Conservation (phyloP, 2,888 invertebrate genomes). For the Epistrophella euchroma region DNA sequence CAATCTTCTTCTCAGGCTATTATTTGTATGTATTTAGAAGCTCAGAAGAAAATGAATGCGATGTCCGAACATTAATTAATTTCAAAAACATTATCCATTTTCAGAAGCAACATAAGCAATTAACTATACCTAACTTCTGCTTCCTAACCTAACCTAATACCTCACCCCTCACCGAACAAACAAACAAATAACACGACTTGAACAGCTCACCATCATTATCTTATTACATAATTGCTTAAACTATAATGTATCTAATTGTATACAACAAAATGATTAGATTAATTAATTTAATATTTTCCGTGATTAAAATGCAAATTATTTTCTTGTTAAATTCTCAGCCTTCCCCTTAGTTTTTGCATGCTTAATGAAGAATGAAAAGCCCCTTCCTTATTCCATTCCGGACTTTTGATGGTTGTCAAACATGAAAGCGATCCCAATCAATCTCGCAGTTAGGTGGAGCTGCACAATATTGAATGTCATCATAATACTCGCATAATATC, state of each 20-base stretch:
- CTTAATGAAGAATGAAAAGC: conserved; percentile 8
- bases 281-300: conserved; percentile 24
- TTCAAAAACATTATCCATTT: no score
- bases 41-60: no score
- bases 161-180: not conserved
- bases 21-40: no score
- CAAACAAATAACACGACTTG: conserved; percentile 14
- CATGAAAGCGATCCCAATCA: conserved; percentile 32
- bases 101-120: not conserved
- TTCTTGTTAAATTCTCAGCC: not conserved
- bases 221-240: conserved; percentile 40
- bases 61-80: no score
- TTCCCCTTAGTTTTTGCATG: not conserved
- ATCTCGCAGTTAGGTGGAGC: conserved; percentile 36
- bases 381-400: not conserved
- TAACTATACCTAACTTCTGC: not conserved
- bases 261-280: conserved; percentile 35
- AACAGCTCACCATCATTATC: conserved; percentile 12
- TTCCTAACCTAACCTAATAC: not conserved
- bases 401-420: conserved; percentile 4
- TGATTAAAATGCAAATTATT: conserved; percentile 39
- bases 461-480: conserved; percentile 1
- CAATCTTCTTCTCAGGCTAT: no score
- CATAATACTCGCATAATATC: conserved; percentile 1
- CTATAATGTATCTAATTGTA: conserved; percentile 38